These are phyloP conservation scores for Drosophila mayaguana DNA, from an alignment of 2,888 invertebrate species.

Conservation along the genomic window DNA sequence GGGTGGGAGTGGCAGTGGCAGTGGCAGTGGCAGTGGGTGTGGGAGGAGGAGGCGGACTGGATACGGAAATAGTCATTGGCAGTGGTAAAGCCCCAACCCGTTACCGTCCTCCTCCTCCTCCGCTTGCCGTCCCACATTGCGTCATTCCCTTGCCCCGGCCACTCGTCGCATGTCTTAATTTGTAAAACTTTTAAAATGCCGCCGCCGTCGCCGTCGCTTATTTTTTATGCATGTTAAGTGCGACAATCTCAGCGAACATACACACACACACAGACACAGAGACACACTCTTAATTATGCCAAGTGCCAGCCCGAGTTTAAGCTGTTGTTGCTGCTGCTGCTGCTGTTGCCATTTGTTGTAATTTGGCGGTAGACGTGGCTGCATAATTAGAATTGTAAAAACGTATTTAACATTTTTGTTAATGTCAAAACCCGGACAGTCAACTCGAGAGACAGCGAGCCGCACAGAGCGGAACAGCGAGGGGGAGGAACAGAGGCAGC, in stretches of 20 bases:
- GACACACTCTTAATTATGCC: slow-evolving; percentile 71
- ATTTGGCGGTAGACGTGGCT: slow-evolving; percentile 73
- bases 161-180: slow-evolving; percentile 63
- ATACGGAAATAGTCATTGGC: slow-evolving; percentile 62
- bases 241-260: slow-evolving; percentile 68
- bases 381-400: slow-evolving; percentile 80
- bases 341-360: slow-evolving; percentile 62
- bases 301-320: slow-evolving; percentile 60
- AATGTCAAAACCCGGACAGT: slow-evolving; percentile 29
- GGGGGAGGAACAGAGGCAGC: neutral
- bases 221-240: slow-evolving; percentile 83
- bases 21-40: slow-evolving; percentile 7
- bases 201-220: slow-evolving; percentile 62
- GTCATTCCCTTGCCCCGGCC: neutral
- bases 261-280: slow-evolving; percentile 21
- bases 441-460: neutral
- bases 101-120: neutral
- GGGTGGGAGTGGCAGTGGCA: neutral
- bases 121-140: neutral
- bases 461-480: neutral
- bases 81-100: slow-evolving; percentile 18
- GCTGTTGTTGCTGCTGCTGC: slow-evolving; percentile 28
- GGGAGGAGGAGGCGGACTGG: neutral
- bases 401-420: slow-evolving; percentile 59
- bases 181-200: slow-evolving; percentile 79